phyloP scores from a whole-genome alignment of 2,797 vertebrate species.

The Aeoliscus strigatus region DNA sequence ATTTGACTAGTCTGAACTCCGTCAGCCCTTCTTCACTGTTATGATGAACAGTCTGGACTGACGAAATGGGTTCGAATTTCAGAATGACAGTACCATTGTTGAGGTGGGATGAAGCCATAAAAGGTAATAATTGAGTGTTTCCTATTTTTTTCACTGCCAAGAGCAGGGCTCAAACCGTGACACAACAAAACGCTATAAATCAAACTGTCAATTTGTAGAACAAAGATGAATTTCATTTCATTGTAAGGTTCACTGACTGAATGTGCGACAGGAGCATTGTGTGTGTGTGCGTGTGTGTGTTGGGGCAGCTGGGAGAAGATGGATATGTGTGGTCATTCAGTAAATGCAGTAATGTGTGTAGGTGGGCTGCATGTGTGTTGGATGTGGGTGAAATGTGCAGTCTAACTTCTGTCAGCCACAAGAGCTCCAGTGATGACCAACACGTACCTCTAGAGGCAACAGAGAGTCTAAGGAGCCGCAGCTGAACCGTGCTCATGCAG shows the following conservation, averaged over 20 bases:
- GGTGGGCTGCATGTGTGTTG: too few relatives aligned
- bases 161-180: slow-evolving; percentile 16
- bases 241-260: slow-evolving; percentile 54
- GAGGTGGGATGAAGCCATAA: slow-evolving; percentile 32
- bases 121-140: slow-evolving; percentile 27
- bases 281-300: too few relatives aligned
- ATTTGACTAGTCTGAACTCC: too few relatives aligned
- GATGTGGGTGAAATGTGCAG: too few relatives aligned
- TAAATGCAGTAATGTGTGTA: too few relatives aligned
- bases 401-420: too few relatives aligned
- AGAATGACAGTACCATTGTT: slow-evolving; percentile 26
- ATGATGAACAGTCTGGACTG: slow-evolving; percentile 26
- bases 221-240: slow-evolving; percentile 58
- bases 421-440: too few relatives aligned
- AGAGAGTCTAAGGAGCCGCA: too few relatives aligned
- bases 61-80: slow-evolving; percentile 11
- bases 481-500: too few relatives aligned
- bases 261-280: slow-evolving; percentile 6
- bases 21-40: slow-evolving; percentile 19
- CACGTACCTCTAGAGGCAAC: too few relatives aligned
- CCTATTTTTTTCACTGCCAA: slow-evolving; percentile 9
- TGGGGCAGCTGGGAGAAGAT: too few relatives aligned
- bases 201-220: slow-evolving; percentile 60
- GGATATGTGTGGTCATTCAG: too few relatives aligned
- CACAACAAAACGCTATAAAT: slow-evolving; percentile 55